These are phyloP conservation scores for Chrysaora quinquecirrha DNA, from an alignment of 30 jellyfish, hydroid and myxozoan species.

Conservation along the genomic window DNA sequence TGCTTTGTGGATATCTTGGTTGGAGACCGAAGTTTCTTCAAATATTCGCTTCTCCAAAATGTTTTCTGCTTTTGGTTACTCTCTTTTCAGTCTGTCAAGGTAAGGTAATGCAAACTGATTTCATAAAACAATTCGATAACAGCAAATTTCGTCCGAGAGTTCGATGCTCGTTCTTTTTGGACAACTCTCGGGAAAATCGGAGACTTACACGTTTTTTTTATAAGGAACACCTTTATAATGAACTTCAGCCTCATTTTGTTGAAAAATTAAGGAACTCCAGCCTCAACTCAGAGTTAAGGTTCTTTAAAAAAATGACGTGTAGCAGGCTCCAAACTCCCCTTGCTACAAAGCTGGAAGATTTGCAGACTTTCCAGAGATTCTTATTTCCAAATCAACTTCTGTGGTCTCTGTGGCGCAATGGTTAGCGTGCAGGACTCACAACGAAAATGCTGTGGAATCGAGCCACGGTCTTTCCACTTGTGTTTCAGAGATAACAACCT, in stretches of 20 bases:
- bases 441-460: too few species aligned
- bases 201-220: too few species aligned
- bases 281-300: too few species aligned
- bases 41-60: slow-evolving; percentile 60
- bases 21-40: slow-evolving; percentile 94
- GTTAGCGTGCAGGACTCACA: too few species aligned
- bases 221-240: too few species aligned
- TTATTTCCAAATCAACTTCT: too few species aligned
- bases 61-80: slow-evolving; percentile 54
- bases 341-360: background rate
- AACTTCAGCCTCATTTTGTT: background rate
- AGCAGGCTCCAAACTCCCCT: background rate
- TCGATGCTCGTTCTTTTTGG: too few species aligned
- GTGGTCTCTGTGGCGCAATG: too few species aligned
- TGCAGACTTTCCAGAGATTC: background rate
- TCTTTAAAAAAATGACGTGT: background rate
- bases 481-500: too few species aligned
- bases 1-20: slow-evolving; percentile 70
- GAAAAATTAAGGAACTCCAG: too few species aligned
- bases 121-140: background rate
- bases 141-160: background rate
- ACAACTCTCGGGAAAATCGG: too few species aligned
- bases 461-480: too few species aligned
- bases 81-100: slow-evolving; percentile 74
- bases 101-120: background rate